phyloP scores from a whole-genome alignment of 2,797 vertebrate genomes.

The Peromyscus aztecus region DNA sequence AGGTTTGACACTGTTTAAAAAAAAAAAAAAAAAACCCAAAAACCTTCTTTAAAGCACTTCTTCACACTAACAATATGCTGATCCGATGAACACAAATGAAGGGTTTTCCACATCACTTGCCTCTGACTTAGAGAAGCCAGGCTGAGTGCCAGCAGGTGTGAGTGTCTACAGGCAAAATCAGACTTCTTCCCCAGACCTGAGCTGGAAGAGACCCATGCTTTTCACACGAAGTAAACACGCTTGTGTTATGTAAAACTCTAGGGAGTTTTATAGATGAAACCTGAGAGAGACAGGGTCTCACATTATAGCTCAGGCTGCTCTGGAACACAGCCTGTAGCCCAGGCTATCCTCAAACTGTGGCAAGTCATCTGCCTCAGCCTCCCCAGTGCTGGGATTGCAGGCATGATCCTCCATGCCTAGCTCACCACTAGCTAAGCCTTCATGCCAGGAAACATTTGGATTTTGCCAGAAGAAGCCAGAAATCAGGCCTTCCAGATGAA shows the following conservation, averaged over 20 bases:
- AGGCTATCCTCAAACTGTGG: background rate
- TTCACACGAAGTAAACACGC: background rate
- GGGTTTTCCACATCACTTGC: background rate
- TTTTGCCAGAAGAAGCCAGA: conserved; percentile 50
- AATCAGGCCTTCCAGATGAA: conserved; percentile 38
- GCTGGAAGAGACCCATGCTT: background rate
- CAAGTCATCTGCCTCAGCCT: background rate
- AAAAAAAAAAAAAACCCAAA: no score
- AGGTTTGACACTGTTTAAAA: conserved; percentile 4
- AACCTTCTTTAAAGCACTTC: conserved; percentile 18
- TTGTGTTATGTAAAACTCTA: background rate
- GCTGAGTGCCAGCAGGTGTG: background rate
- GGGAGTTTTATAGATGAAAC: background rate
- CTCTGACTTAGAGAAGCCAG: background rate
- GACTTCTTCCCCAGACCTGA: conserved; percentile 10
- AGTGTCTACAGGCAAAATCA: background rate
- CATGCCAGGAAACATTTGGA: background rate
- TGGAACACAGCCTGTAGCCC: background rate
- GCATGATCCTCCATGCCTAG: background rate
- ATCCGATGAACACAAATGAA: conserved; percentile 14
- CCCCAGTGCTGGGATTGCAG: background rate
- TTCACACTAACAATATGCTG: background rate
- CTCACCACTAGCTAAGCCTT: background rate
- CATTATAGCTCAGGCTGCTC: background rate
- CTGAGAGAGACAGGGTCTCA: background rate